phyloP scores from a whole-genome alignment of 2,113 vertebrate species.

The Hucho hucho region DNA sequence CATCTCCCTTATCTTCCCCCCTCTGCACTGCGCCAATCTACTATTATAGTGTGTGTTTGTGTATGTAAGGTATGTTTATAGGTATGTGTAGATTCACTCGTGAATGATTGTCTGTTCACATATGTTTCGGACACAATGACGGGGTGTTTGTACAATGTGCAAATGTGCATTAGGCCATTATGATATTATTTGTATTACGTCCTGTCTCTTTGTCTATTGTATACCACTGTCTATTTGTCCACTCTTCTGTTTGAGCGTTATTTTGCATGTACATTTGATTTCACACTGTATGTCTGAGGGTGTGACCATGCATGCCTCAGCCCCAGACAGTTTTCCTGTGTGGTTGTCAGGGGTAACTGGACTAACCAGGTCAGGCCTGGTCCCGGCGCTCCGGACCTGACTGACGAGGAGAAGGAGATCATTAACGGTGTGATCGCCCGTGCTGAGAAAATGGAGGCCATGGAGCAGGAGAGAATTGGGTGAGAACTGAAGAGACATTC shows the following conservation, averaged over 20 bases:
- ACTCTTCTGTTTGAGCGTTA: neutral
- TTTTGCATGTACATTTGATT: neutral
- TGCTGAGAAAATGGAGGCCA: constrained; percentile 94
- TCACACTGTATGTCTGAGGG: neutral
- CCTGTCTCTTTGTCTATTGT: neutral
- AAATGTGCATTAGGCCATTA: neutral
- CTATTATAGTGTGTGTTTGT: neutral
- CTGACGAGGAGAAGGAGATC: constrained; percentile 95
- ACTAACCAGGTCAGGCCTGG: constrained; percentile 58
- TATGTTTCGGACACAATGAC: neutral
- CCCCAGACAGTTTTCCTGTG: constrained; percentile 10
- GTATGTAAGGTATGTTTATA: neutral
- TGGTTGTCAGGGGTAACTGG: constrained; percentile 65
- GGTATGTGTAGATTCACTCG: neutral
- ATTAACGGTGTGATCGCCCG: constrained; percentile 92
- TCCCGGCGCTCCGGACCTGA: constrained; percentile 83
- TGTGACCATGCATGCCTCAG: neutral
- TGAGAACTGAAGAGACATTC: constrained; percentile 58
- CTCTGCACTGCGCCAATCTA: neutral
- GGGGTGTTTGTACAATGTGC: neutral
- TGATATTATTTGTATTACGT: neutral
- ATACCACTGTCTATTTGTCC: neutral
- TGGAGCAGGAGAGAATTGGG: constrained; percentile 97
- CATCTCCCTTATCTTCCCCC: neutral
- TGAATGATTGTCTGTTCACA: neutral